Evolutionary conservation across 2,797 vertebrate genomes (phyloP).

Genomic region (Oreonectes daqikongensis): DNA sequence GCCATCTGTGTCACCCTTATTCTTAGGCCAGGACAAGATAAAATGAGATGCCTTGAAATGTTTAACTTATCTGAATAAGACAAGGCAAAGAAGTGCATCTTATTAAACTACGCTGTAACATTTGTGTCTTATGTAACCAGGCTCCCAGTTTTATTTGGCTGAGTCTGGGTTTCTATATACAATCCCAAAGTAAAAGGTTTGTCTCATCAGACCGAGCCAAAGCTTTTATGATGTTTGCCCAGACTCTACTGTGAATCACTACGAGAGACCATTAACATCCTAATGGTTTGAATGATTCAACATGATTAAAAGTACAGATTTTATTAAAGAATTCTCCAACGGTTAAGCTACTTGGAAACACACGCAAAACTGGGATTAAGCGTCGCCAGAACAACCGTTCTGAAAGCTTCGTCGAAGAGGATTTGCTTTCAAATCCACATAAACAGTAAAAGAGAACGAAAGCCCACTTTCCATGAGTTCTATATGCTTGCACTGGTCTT

Average conservation of each 20-base stretch:
- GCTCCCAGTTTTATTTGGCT: slow-evolving; percentile 51
- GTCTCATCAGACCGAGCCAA: not conserved
- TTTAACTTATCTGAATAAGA: not conserved
- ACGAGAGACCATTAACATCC: not conserved
- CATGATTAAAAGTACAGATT: slow-evolving; percentile 13
- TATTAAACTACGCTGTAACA: slow-evolving; percentile 7
- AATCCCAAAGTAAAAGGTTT: slow-evolving; percentile 17
- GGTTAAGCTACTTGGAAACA: not conserved
- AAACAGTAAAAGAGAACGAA: not conserved
- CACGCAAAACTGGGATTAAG: slow-evolving; percentile 16
- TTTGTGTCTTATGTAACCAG: slow-evolving; percentile 68
- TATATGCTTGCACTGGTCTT: not conserved
- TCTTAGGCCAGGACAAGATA: not conserved
- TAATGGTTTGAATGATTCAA: not conserved
- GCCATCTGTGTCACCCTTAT: slow-evolving; percentile 22
- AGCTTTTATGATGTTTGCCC: slow-evolving; percentile 32
- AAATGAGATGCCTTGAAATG: not conserved
- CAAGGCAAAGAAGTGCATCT: not conserved
- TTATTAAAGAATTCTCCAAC: slow-evolving; percentile 3
- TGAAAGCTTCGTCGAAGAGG: not conserved
- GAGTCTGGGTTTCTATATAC: slow-evolving; percentile 26
- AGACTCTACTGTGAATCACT: slow-evolving; percentile 13
- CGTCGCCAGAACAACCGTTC: not conserved
- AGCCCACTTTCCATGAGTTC: not conserved
- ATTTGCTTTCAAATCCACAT: slow-evolving; percentile 21